These are phyloP conservation scores for Saturnia pavonia DNA, from an alignment of 2,888 invertebrate species.

Conservation along the genomic window DNA sequence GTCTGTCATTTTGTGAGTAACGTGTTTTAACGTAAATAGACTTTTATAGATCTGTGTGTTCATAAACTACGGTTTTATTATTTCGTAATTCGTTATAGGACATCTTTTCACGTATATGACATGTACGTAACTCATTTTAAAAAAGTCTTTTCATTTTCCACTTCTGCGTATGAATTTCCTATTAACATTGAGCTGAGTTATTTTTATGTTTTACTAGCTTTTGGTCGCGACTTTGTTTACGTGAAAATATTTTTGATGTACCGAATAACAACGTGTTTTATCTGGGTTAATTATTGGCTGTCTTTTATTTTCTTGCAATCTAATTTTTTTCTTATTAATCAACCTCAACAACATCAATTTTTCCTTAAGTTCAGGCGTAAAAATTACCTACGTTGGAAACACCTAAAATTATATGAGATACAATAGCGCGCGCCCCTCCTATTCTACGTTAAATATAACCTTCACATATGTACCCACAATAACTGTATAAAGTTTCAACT, in stretches of 20 bases:
- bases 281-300: no score
- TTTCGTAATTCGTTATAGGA: slow-evolving; percentile 28
- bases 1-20: slow-evolving; percentile 44
- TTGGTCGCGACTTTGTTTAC: not conserved
- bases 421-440: no score
- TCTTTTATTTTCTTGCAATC: no score
- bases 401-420: no score
- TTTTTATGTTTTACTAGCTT: not conserved
- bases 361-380: no score
- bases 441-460: no score
- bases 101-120: not conserved
- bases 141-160: not conserved
- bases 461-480: no score
- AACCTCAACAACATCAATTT: no score
- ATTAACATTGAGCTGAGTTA: not conserved
- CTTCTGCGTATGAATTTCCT: not conserved
- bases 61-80: slow-evolving; percentile 14
- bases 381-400: not conserved
- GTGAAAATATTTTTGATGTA: not conserved
- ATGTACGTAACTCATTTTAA: not conserved
- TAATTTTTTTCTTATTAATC: no score
- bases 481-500: no score
- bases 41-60: slow-evolving; percentile 37
- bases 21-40: slow-evolving; percentile 35
- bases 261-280: not conserved